A percentile compares a stretch with the other conserved stretches of the same genome.
phyloP scores from a whole-genome alignment of 2,888 invertebrate species.

The Phengaris arion region DNA sequence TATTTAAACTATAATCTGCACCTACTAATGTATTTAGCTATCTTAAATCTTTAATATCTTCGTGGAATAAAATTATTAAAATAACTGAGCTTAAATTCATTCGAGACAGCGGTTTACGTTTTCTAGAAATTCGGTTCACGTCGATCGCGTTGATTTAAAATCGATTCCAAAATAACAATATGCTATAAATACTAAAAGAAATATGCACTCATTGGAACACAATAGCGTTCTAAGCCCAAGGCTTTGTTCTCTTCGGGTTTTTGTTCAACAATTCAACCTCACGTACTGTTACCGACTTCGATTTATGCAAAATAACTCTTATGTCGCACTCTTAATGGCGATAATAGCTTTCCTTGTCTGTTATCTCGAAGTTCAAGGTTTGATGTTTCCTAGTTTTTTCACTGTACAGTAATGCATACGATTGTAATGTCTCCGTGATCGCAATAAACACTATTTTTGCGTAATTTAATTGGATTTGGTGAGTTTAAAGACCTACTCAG shows the following conservation, averaged over 20 bases:
- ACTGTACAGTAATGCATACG: background rate
- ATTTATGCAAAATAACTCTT: constrained; percentile 18
- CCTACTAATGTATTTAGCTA: background rate
- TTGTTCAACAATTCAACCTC: constrained; percentile 41
- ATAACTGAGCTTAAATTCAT: background rate
- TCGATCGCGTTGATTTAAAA: background rate
- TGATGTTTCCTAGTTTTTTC: constrained; percentile 34
- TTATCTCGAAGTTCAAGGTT: constrained; percentile 40
- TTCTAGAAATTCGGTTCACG: background rate
- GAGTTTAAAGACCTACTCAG: constrained; percentile 2
- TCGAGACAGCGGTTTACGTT: background rate
- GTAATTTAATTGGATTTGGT: background rate
- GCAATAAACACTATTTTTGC: constrained; percentile 3
- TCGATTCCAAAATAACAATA: constrained; percentile 25
- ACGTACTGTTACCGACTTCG: constrained; percentile 27
- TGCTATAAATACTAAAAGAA: constrained; percentile 31
- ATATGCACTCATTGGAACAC: constrained; percentile 36
- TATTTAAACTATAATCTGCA: too few species aligned
- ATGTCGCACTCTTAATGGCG: constrained; percentile 31
- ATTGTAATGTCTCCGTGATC: constrained; percentile 16
- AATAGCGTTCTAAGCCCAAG: constrained; percentile 37
- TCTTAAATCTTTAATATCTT: background rate
- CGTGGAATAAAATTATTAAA: background rate
- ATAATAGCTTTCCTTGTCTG: constrained; percentile 30
- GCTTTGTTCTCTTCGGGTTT: constrained; percentile 35